These are phyloP conservation scores for Limnodromus scolopaceus DNA, from an alignment of 2,797 vertebrate genomes.

Conservation along the genomic window DNA sequence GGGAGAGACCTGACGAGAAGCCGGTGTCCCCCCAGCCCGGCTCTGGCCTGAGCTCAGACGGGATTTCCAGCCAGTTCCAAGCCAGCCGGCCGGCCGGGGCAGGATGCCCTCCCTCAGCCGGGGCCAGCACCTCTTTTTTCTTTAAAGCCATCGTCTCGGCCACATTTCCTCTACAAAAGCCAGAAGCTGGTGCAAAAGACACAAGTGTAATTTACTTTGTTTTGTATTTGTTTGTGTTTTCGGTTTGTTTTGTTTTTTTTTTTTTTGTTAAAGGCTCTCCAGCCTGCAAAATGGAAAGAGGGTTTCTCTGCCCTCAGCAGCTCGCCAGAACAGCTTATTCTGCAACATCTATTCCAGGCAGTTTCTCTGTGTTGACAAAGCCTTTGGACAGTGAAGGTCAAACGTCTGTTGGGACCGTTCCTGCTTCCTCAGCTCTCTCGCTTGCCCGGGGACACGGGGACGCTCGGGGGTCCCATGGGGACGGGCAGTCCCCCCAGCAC, in stretches of 20 bases:
- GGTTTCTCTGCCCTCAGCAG: background rate
- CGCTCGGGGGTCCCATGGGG: accelerated
- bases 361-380: background rate
- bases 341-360: background rate
- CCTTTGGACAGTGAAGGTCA: background rate
- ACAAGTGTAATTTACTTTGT: background rate
- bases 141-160: background rate
- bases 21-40: background rate
- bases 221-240: background rate
- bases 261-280: background rate
- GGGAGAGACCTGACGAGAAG: background rate
- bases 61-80: background rate
- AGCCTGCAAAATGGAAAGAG: background rate
- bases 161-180: background rate
- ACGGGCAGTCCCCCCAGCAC: accelerated
- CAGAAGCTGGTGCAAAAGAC: background rate
- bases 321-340: background rate
- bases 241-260: too few relatives aligned
- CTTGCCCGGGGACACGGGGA: background rate
- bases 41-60: background rate
- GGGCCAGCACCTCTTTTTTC: background rate
- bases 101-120: background rate
- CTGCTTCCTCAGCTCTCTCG: background rate
- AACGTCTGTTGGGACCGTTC: background rate
- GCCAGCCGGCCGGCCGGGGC: background rate